Evolutionary conservation across 2,113 vertebrate genomes (phyloP), one percentile per base, ranked within the genome.

Genomic region (Chinchilla lanigera): DNA sequence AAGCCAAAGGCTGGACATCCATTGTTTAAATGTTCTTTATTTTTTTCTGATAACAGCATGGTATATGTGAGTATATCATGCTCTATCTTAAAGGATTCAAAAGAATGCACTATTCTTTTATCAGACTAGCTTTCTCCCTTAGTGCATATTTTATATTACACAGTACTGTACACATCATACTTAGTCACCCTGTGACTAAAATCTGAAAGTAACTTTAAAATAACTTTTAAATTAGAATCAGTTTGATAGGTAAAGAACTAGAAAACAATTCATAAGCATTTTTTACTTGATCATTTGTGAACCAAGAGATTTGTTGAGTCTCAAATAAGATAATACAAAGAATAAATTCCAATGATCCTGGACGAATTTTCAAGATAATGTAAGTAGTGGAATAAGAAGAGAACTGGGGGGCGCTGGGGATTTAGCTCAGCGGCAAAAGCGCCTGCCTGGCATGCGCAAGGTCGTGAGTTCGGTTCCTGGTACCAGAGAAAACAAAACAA

Each of bases 251-350:
- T 61, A 89, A 14, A 91, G 26, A 95, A 80, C 52, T 63, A 93
- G 24, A 87, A 90, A 92, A 92, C 19, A 92, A 82, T 83, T 86
- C 61, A 65, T 67, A 78, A 75, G 58, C 22, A 83, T 89, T 92
- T 95, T 85, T 95, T 35, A 12, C 38, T 89, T 91, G 38, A 26
- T 73, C 67, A 52, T 94, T 94, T 93, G 28, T 75, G 60, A 92
- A 56, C 9, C 52, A 81, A 93, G 81, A 96, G 41, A 28, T 92
- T 97, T 93, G 83, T 86, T 90, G 38, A 97, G 63, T 90, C n/a
- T 95, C 89, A 92, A 83, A 71, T 52, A 87, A 30, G 50, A 12
- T 83, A 81, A 92, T 44, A 90, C 47, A 95, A 89, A 63, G 54
- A 30, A 61, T 71, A 90, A 84, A 84, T 87, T 92, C 47, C 84